A percentile compares a stretch with the other conserved stretches of the same genome.
Evolutionary conservation across 2,888 invertebrate species (phyloP).

Genomic region (Tetragonisca angustula): DNA sequence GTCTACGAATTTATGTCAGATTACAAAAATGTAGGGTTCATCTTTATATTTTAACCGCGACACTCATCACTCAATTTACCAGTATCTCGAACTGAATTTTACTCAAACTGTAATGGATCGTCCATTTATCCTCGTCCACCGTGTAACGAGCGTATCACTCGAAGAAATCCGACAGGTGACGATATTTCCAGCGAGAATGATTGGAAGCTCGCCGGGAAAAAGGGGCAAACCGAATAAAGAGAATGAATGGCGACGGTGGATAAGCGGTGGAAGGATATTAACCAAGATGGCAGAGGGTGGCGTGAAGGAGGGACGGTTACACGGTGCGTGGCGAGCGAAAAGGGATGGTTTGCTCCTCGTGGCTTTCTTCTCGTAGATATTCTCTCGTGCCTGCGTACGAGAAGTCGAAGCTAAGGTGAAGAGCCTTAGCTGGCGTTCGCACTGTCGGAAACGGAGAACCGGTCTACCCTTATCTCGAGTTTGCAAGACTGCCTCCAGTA

Average conservation of each 20-base stretch:
- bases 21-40: too few relatives aligned
- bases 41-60: not conserved
- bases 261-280: conserved; percentile 80
- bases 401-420: conserved; percentile 63
- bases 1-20: too few relatives aligned
- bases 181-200: not conserved
- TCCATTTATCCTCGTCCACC: not conserved
- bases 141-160: not conserved
- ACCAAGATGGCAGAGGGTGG: conserved; percentile 69
- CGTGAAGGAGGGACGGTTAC: conserved; percentile 38
- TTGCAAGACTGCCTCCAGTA: conserved; percentile 84
- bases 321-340: not conserved
- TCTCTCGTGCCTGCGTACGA: conserved; percentile 52
- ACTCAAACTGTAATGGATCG: not conserved
- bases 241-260: conserved; percentile 77
- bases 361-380: conserved; percentile 72
- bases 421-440: conserved; percentile 78
- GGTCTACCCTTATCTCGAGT: conserved; percentile 81
- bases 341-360: conserved; percentile 64
- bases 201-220: not conserved
- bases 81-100: not conserved
- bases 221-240: conserved; percentile 59
- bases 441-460: conserved; percentile 74
- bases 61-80: not conserved
- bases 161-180: not conserved